Base-by-base conservation (phyloP, 2,888 invertebrate genomes). In the Limnephilus lunatus region DNA sequence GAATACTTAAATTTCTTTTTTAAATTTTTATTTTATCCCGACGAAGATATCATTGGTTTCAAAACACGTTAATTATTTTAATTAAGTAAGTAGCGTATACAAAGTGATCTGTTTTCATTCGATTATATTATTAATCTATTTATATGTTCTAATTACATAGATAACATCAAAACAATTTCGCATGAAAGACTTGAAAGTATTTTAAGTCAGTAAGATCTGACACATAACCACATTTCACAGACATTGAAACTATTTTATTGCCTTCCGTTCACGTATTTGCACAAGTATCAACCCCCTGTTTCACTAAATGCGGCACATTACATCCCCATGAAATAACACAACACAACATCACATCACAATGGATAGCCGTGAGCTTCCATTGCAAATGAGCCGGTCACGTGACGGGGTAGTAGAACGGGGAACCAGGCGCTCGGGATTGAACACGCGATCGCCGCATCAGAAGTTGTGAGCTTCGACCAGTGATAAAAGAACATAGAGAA, bases 291-390 rank as follows among this genome's bases (percentile, higher is more conserved):
- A 44, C 86, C 86, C n/a, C 4, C 44, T 44, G 30, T n/a, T n/a
- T 30, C 86, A 86, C 86, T 86, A 88, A 88, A 88, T 68, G 80
- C 88, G 88, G 68, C 88, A 88, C 88, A 68, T 88, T 88, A 88
- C 32, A 88, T 32, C 88, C 80, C 53, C 31, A 88, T 32, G 80
- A 88, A 88, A 88, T 35, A 48, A 88, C 88, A 53, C 11, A 68
- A 25, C 68, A 14, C 68, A 31, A 31, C n/a, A 80, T 35, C 88
- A 68, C 53, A 25, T 35, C 88, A 68, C 53, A 25, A 68, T 25
- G 68, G n/a, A 25, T 25, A 68, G 25, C 68, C 68, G 68, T 68
- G 68, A 68, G 15, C 19, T 88, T 68, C 35, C 32, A 25, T 25
- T 25, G 68, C 68, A 88, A 88, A 88, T 80, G 88, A 88, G 53